These are phyloP conservation scores for Rhopalosiphum maidis DNA, from an alignment of 1,140 invertebrate species.

Conservation along the genomic window DNA sequence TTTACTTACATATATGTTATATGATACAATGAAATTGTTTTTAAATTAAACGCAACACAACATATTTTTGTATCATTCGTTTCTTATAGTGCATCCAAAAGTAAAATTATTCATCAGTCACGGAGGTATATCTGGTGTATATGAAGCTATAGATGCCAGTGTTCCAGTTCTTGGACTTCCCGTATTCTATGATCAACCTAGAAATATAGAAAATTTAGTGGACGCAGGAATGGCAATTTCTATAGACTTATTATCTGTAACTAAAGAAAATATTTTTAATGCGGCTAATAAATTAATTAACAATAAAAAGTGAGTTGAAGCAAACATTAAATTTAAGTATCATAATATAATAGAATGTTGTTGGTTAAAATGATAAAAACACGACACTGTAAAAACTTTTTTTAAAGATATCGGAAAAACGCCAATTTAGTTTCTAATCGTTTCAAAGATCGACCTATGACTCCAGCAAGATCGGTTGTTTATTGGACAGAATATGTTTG, in stretches of 20 bases:
- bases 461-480: slow-evolving; percentile 66
- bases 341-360: background rate
- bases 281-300: background rate
- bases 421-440: slow-evolving; percentile 26
- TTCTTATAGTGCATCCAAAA: slow-evolving; percentile 69
- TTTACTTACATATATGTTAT: background rate
- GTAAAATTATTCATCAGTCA: slow-evolving; percentile 74
- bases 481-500: slow-evolving; percentile 69
- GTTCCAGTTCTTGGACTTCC: slow-evolving; percentile 76
- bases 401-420: slow-evolving; percentile 57
- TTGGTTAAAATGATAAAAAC: background rate
- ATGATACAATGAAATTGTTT: background rate
- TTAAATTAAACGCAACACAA: background rate
- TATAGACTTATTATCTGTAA: slow-evolving; percentile 63
- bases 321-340: background rate
- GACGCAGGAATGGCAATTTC: slow-evolving; percentile 62
- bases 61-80: background rate
- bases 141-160: slow-evolving; percentile 73
- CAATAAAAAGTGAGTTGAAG: background rate
- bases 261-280: slow-evolving; percentile 58
- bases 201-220: slow-evolving; percentile 62
- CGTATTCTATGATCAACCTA: slow-evolving; percentile 69
- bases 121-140: slow-evolving; percentile 73
- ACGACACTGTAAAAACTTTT: background rate
- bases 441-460: slow-evolving; percentile 62